Percentiles rank a stretch among this genome's conserved stretches.
Evolutionary conservation across 1,140 invertebrate species (phyloP).

Genomic region (Drosophila nikananu): DNA sequence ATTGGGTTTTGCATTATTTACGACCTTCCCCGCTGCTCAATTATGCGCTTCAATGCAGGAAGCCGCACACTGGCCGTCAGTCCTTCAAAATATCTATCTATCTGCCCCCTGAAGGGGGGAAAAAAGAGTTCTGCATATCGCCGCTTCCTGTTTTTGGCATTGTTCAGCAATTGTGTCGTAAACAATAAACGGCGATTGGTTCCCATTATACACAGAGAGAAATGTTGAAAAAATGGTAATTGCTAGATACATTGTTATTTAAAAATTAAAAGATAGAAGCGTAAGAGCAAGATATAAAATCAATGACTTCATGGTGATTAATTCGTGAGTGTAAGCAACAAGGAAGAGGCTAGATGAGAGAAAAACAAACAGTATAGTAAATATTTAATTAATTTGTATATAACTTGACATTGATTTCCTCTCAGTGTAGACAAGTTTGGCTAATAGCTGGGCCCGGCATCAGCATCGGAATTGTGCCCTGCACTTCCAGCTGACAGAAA

Average conservation of each 20-base stretch:
- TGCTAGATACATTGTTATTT: neutral
- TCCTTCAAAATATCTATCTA: slow-evolving; percentile 57
- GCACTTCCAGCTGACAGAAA: slow-evolving; percentile 39
- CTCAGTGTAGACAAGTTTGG: slow-evolving; percentile 39
- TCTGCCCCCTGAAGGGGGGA: neutral
- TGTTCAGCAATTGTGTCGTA: slow-evolving; percentile 26
- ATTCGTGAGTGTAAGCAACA: too few relatives aligned
- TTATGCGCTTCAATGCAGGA: slow-evolving; percentile 68
- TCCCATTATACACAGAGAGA: neutral
- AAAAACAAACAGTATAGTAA: too few relatives aligned
- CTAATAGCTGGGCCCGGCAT: slow-evolving; percentile 35
- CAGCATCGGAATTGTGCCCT: slow-evolving; percentile 28
- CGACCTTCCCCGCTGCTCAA: slow-evolving; percentile 61
- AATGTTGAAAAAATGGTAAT: neutral
- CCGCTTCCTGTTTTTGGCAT: slow-evolving; percentile 39
- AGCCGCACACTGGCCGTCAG: slow-evolving; percentile 58
- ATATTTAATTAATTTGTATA: too few relatives aligned
- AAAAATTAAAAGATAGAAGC: too few relatives aligned
- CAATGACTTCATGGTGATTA: too few relatives aligned
- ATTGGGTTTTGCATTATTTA: slow-evolving; percentile 72
- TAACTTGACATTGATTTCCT: neutral
- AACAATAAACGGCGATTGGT: slow-evolving; percentile 27
- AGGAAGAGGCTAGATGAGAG: too few relatives aligned
- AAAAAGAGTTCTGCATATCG: slow-evolving; percentile 29
- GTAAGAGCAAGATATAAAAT: too few relatives aligned